Evolutionary conservation across 2,888 invertebrate species (phyloP), one percentile per base, ranked within the genome.

Genomic region (Scotopteryx bipunctaria): DNA sequence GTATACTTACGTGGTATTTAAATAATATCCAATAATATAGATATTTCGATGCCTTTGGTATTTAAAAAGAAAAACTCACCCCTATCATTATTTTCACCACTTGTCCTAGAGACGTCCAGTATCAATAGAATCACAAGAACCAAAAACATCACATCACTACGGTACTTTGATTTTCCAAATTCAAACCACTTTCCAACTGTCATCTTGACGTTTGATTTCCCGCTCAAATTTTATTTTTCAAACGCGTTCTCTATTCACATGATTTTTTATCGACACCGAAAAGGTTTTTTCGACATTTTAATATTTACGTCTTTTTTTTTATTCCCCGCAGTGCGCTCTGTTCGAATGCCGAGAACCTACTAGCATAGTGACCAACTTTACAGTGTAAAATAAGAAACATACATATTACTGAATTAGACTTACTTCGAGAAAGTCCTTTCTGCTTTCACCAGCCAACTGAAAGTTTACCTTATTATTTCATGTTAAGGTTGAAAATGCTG

Each of bases 311-410:
- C 63, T 66, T 63, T 64, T 21, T 40, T 55, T 63, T 62, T 63
- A 61, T 19, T 40, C 47, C 38, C 41, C 55, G 55, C 49, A 80
- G 84, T 81, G 77, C 76, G 70, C 60, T 51, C 72, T 56, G 48
- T 67, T 68, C 70, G 70, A 72, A 79, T 64, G 67, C 64, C 53
- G 61, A 62, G 73, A 88, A 81, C 89, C 90, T 79, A 90, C 90
- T 90, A 86, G 81, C 90, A 86, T 82, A 90, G 76, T 90, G 90
- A 90, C 90, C 90, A 88, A 90, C 88, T 89, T 85, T 73, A 78
- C 74, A 71, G 76, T 79, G 85, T 88, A 82, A 89, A 89, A 88
- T 88, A 89, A 88, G 89, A 89, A 89, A 83, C 84, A 88, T 81
- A 88, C 84, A 89, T 87, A 87, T 86, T 85, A 84, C 84, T 58